Percentiles rank a stretch among this genome's conserved stretches.
These are phyloP conservation scores for Siphamia tubifer DNA, from an alignment of 2,113 vertebrate genomes.

Conservation along the genomic window DNA sequence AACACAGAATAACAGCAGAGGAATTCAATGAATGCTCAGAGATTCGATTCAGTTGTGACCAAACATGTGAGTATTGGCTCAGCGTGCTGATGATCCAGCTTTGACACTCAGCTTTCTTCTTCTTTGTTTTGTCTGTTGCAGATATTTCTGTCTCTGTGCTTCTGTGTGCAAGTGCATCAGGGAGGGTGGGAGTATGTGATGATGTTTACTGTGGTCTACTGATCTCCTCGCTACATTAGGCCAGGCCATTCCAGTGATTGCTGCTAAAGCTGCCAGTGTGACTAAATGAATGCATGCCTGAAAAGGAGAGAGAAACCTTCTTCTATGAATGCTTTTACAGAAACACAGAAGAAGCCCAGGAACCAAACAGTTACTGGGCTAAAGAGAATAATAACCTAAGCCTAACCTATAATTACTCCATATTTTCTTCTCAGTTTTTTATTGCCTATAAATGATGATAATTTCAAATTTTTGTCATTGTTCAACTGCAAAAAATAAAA, in stretches of 20 bases:
- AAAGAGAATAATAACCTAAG: too few relatives aligned
- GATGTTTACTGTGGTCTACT: slow-evolving; percentile 30
- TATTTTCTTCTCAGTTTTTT: too few relatives aligned
- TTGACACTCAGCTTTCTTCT: neutral
- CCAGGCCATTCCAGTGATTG: slow-evolving; percentile 28
- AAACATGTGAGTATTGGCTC: neutral
- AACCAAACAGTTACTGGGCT: too few relatives aligned
- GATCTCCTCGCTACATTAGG: slow-evolving; percentile 51
- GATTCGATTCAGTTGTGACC: neutral
- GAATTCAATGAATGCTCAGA: neutral
- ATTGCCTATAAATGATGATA: too few relatives aligned
- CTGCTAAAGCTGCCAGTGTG: slow-evolving; percentile 36
- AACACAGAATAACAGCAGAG: neutral
- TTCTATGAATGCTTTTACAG: slow-evolving; percentile 16
- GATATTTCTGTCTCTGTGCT: slow-evolving; percentile 15
- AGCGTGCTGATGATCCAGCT: slow-evolving; percentile 7
- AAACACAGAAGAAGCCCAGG: neutral
- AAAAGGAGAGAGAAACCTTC: neutral
- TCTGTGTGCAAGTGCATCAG: slow-evolving; percentile 6
- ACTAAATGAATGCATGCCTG: slow-evolving; percentile 33
- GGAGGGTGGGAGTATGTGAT: neutral
- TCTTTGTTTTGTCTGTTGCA: slow-evolving; percentile 30
- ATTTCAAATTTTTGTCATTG: too few relatives aligned
- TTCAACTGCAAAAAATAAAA: too few relatives aligned
- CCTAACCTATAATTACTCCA: too few relatives aligned